Conservation (phyloP, 2,888 invertebrate genomes). For the Parnassius mnemosyne region DNA sequence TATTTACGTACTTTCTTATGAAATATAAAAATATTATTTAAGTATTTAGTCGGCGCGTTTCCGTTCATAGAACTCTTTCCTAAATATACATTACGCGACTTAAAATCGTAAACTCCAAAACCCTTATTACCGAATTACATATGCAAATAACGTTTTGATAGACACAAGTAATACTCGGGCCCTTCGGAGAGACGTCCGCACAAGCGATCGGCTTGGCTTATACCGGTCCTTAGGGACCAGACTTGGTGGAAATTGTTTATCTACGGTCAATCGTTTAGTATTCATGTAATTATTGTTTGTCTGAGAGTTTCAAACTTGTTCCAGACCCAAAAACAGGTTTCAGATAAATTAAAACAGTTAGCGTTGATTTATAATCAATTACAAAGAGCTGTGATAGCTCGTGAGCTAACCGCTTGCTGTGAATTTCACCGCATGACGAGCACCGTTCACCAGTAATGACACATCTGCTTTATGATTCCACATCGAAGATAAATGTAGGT, state of each 20-base stretch:
- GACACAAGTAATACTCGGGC: constrained; percentile 50
- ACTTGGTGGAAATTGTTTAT: constrained; percentile 10
- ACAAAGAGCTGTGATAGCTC: too few species aligned
- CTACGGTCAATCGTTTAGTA: neutral
- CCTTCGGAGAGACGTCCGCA: constrained; percentile 6
- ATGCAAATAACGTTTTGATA: constrained; percentile 64
- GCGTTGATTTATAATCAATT: too few species aligned
- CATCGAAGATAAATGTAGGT: too few species aligned
- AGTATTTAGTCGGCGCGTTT: neutral
- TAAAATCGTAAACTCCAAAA: neutral
- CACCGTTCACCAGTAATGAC: too few species aligned
- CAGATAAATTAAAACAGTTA: neutral
- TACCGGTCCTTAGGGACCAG: constrained; percentile 9
- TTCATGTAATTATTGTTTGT: constrained; percentile 12
- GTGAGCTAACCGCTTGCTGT: too few species aligned
- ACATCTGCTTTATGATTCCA: too few species aligned
- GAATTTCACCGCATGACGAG: too few species aligned
- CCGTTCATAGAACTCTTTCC: neutral
- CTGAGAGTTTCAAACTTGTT: constrained; percentile 2
- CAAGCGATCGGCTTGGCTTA: neutral
- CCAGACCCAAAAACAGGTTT: neutral
- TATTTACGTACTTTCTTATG: too few species aligned
- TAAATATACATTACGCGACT: neutral
- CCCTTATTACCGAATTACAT: constrained; percentile 50
- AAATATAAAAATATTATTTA: too few species aligned